Base-by-base conservation (phyloP, 1,140 invertebrate genomes). In the Diorhabda sublineata region DNA sequence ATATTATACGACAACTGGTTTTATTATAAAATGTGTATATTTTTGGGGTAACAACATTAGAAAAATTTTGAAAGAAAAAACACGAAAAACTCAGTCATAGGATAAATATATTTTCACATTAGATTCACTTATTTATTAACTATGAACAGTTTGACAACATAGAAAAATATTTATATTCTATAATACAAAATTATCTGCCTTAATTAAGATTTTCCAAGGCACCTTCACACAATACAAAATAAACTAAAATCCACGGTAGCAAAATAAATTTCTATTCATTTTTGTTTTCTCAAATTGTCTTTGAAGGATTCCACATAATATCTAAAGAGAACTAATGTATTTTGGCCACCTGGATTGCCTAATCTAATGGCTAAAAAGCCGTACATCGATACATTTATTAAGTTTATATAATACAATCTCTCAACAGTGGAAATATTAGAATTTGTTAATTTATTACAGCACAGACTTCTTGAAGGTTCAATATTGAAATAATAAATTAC, bases 141-240 rank as follows among this genome's bases (percentile, higher is more conserved):
- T 79, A 80, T 78, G 76, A 80, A 80, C 79, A 80, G 75, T 79
- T 80, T 80, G 78, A 80, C 78, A 81, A 81, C 80, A 81, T 81
- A 81, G 80, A 81, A 81, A 81, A 81, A 81, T 81, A 81, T 80
- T 80, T 80, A 78, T 79, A 79, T 76, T 75, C 76, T 78, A 78
- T 81, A 74, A 80, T 81, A 80, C 78, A 80, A 79, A 79, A 79
- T 79, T 73, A 78, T 79, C 71, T 78, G 76, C 77, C 78, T 80
- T 80, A 81, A 72, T 75, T 79, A 79, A 78, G 73, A 66, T 74
- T 75, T 75, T 74, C 66, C 76, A 80, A 80, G 79, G 79, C 79
- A 80, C 79, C 77, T 76, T 79, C 75, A 80, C 74, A 75, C 73
- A 78, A 74, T 75, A 74, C 71, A 74, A 77, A 73, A 74, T 64